A percentile compares a stretch with the other conserved stretches of the same genome.
These are phyloP conservation scores for Drosophila anomelani DNA, from an alignment of 2,888 invertebrate genomes.

Conservation along the genomic window DNA sequence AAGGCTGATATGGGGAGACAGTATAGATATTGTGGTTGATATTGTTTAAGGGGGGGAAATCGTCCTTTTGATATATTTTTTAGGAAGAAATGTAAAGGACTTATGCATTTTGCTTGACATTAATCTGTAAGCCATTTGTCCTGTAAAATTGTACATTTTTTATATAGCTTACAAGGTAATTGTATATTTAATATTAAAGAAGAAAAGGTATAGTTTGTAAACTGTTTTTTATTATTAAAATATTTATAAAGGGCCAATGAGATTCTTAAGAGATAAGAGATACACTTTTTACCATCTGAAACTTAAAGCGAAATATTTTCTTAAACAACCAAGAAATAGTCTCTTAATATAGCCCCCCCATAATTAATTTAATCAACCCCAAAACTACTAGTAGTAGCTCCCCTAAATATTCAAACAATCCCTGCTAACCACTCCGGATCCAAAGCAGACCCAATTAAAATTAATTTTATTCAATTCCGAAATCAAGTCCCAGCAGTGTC, in stretches of 20 bases:
- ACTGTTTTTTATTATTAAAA: neutral
- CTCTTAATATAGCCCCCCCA: neutral
- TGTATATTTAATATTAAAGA: neutral
- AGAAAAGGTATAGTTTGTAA: too few species aligned
- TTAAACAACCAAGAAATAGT: neutral
- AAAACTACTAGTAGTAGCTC: constrained; percentile 15
- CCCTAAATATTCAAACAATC: constrained; percentile 8
- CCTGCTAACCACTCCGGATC: neutral
- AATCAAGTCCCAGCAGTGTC: constrained; percentile 71
- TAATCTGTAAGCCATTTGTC: neutral
- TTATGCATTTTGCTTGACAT: neutral
- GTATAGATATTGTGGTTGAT: constrained; percentile 42
- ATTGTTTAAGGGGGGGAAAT: constrained; percentile 20
- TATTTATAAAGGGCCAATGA: neutral
- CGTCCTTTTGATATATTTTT: constrained; percentile 27
- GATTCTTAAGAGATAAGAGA: too few species aligned
- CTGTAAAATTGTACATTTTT: neutral
- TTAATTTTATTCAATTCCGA: constrained; percentile 75
- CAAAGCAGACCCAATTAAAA: constrained; percentile 68
- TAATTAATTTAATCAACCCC: constrained; percentile 21
- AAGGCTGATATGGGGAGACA: constrained; percentile 11
- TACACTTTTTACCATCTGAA: neutral
- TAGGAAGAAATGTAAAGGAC: neutral
- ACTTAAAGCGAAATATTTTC: neutral
- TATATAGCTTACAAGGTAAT: neutral